Conservation (phyloP, 1,140 invertebrate genomes). For the Conus ventricosus region DNA sequence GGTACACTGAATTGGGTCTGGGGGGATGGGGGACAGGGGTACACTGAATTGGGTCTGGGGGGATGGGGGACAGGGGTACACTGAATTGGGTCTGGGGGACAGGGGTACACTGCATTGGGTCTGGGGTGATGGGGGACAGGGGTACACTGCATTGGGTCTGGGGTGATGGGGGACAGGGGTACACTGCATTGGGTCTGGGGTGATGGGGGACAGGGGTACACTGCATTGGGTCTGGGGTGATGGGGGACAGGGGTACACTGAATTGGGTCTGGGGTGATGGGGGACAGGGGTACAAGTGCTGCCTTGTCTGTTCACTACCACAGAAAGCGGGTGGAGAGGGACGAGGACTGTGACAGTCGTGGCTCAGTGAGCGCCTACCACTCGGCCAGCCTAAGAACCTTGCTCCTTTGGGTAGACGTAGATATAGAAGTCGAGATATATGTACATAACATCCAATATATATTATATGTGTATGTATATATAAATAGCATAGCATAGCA, state of each 20-base stretch:
- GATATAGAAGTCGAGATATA: not conserved
- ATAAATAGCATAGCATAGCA: not conserved
- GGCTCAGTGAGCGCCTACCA: not conserved
- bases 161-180: too few relatives aligned
- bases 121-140: too few relatives aligned
- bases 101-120: too few relatives aligned
- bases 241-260: too few relatives aligned
- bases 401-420: not conserved
- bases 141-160: too few relatives aligned
- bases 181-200: too few relatives aligned
- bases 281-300: not conserved
- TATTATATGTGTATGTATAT: not conserved
- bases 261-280: not conserved
- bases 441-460: not conserved
- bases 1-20: too few relatives aligned
- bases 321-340: not conserved
- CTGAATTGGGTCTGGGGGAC: too few relatives aligned
- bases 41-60: too few relatives aligned
- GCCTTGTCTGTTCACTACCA: conserved; percentile 21
- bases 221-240: not conserved
- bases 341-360: not conserved
- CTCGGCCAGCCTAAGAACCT: not conserved
- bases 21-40: too few relatives aligned
- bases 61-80: too few relatives aligned
- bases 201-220: not conserved